phyloP scores from a whole-genome alignment of 2,797 vertebrate species.

The Aythya fuligula region DNA sequence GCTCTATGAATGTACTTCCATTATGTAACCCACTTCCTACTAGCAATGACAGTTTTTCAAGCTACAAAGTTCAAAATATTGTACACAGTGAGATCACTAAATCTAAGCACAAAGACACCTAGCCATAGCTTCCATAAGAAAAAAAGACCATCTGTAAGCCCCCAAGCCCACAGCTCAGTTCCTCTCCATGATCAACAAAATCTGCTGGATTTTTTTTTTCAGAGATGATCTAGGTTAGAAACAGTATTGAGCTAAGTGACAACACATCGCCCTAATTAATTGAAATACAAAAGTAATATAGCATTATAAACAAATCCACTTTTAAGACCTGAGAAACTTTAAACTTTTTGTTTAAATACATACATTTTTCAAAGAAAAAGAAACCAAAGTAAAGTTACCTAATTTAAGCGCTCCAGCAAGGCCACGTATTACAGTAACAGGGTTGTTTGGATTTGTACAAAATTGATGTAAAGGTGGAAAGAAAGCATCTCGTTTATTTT shows the following conservation, averaged over 20 bases:
- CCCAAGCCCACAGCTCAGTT: background rate
- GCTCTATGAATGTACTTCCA: background rate
- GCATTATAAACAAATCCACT: background rate
- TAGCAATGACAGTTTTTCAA: background rate
- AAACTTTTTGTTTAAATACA: background rate
- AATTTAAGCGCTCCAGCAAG: constrained; percentile 98
- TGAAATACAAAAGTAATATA: background rate
- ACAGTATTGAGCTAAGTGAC: background rate
- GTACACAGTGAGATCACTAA: background rate
- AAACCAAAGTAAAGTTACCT: constrained; percentile 69
- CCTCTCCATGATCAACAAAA: background rate
- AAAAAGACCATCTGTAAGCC: background rate
- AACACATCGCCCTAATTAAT: background rate
- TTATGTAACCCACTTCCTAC: background rate
- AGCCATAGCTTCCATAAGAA: background rate
- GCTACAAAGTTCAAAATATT: background rate
- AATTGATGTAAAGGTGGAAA: constrained; percentile 98
- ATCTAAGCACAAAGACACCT: background rate
- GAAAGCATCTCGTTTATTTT: constrained; percentile 98
- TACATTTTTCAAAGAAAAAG: background rate
- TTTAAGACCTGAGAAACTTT: background rate
- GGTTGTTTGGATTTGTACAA: constrained; percentile 98
- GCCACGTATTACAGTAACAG: constrained; percentile 98
- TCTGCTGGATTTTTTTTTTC: background rate
- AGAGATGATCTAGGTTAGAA: background rate